These are phyloP conservation scores for Brachionichthys hirsutus DNA, from an alignment of 2,113 vertebrate species.

Conservation along the genomic window DNA sequence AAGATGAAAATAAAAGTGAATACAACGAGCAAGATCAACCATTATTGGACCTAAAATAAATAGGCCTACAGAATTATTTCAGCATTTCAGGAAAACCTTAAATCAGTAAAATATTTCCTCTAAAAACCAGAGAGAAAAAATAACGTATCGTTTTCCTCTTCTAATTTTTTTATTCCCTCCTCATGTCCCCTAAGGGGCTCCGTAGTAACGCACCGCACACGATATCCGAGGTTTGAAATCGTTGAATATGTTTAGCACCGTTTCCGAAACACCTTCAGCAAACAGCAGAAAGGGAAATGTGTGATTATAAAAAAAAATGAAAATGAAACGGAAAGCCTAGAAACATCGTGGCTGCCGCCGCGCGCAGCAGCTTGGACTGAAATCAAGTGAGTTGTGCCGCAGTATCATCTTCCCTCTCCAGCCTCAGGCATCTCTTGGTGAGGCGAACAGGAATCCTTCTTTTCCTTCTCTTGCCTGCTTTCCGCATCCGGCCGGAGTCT, in stretches of 20 bases:
- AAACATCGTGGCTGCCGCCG: constrained; percentile 30
- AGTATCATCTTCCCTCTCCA: constrained; percentile 33
- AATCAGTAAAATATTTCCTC: too few species aligned
- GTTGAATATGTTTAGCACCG: neutral
- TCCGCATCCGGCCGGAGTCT: constrained; percentile 34
- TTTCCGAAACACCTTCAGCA: constrained; percentile 6
- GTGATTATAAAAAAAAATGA: too few species aligned
- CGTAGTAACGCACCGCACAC: too few species aligned
- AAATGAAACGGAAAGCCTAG: constrained; percentile 27
- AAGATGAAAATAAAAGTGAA: too few species aligned
- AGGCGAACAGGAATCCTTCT: constrained; percentile 60
- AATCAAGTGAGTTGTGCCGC: constrained; percentile 35
- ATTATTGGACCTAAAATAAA: too few species aligned
- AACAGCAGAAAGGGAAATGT: constrained; percentile 12
- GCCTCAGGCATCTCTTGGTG: constrained; percentile 69
- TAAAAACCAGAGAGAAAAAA: too few species aligned
- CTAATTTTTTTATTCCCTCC: too few species aligned
- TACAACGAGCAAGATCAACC: too few species aligned
- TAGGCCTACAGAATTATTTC: too few species aligned
- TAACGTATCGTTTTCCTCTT: too few species aligned
- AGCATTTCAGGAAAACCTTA: too few species aligned
- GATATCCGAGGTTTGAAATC: neutral
- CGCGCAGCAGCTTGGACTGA: constrained; percentile 33
- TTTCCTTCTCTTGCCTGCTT: constrained; percentile 46
- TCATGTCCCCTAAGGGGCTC: neutral